phyloP scores from a whole-genome alignment of 2,888 invertebrate genomes.

The Actias luna region DNA sequence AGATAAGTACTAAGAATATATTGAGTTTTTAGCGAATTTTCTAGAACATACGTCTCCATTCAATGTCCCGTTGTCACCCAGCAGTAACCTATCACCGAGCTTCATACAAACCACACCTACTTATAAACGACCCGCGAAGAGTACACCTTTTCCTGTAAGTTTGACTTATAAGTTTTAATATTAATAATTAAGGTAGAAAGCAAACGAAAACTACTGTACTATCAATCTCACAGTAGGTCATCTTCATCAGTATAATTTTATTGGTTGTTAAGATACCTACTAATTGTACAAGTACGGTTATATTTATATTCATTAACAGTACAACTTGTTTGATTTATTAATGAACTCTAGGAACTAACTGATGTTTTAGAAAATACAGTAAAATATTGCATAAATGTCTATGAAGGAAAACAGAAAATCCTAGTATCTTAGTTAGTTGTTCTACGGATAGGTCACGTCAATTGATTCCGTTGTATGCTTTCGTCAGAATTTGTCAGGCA shows the following conservation, averaged over 20 bases:
- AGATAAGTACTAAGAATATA: too few relatives aligned
- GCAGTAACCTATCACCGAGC: conserved; percentile 61
- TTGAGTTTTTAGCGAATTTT: too few relatives aligned
- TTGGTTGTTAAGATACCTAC: not conserved
- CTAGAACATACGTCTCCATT: conserved; percentile 68
- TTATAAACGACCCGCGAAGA: conserved; percentile 68
- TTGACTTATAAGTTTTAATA: not conserved
- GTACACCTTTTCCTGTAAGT: conserved; percentile 72
- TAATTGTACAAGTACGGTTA: too few relatives aligned
- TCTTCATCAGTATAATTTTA: not conserved
- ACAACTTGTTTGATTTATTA: too few relatives aligned
- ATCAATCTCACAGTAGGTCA: not conserved
- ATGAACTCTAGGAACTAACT: too few relatives aligned
- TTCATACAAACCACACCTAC: conserved; percentile 66
- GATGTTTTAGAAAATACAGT: too few relatives aligned
- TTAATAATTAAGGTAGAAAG: not conserved
- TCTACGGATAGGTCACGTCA: not conserved
- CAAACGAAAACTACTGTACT: not conserved
- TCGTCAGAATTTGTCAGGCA: not conserved
- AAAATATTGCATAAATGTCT: not conserved
- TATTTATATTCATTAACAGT: too few relatives aligned
- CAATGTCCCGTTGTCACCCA: conserved; percentile 68
- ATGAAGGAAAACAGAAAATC: too few relatives aligned
- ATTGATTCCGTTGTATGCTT: not conserved
- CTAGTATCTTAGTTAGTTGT: not conserved